These are phyloP conservation scores for Eupithecia pulchellata DNA, from an alignment of 2,888 invertebrate species.

Conservation along the genomic window DNA sequence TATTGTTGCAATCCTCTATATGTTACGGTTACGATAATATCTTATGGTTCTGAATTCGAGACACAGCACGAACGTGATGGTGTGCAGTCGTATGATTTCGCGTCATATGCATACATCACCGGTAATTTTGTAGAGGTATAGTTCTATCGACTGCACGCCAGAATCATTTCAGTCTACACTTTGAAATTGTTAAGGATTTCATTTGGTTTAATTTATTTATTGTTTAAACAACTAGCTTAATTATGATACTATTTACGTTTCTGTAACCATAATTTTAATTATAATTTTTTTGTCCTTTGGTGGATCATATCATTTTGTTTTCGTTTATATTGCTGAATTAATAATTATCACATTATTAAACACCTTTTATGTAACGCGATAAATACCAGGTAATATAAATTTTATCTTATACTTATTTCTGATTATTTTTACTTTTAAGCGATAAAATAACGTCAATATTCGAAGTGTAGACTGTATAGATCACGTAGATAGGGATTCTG, in stretches of 20 bases:
- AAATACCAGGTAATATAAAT: too few relatives aligned
- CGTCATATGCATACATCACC: constrained; percentile 37
- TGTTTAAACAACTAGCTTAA: constrained; percentile 8
- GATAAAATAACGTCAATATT: constrained; percentile 54
- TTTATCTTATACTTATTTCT: constrained; percentile 16
- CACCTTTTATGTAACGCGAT: constrained; percentile 16
- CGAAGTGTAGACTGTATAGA: constrained; percentile 73
- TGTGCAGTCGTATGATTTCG: constrained; percentile 68
- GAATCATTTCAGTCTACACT: constrained; percentile 73
- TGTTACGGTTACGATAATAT: constrained; percentile 65
- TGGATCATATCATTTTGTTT: neutral
- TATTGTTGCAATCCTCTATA: constrained; percentile 66
- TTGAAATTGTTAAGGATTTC: constrained; percentile 58
- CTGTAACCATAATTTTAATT: neutral
- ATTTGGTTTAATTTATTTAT: constrained; percentile 3
- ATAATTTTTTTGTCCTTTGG: constrained; percentile 6
- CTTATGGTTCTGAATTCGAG: constrained; percentile 59
- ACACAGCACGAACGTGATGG: constrained; percentile 72
- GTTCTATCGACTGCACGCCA: constrained; percentile 74
- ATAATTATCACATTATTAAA: neutral
- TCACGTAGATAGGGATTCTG: constrained; percentile 74
- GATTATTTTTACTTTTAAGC: neutral
- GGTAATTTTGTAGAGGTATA: constrained; percentile 45
- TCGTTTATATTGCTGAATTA: constrained; percentile 27
- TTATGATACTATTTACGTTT: neutral